Base-by-base conservation (phyloP, 2,888 invertebrate genomes). In the Panzeria rudis region DNA sequence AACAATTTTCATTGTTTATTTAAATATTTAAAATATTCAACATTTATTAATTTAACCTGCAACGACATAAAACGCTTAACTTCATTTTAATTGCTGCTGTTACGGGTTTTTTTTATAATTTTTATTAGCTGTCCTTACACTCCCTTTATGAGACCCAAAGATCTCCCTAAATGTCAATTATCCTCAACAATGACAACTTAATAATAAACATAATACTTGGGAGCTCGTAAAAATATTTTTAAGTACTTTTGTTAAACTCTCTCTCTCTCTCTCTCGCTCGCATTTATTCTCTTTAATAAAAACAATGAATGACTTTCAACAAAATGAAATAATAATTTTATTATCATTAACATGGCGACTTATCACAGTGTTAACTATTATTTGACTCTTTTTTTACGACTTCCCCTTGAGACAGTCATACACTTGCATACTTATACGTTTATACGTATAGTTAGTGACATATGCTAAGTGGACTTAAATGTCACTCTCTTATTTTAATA, bases 301-400 rank as follows among this genome's bases (percentile, higher is more conserved):
- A 47, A 41, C 32, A 62, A 64, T 59, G 59, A 47, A 20, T 29
- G 54, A 56, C 41, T 78, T 77, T 68, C 44, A 54, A 13, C 88
- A 83, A 86, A 88, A 87, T 87, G 88, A 88, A 90, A 90, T 91
- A 89, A 91, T 91, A 91, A 91, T 90, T 91, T 91, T 90, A 91
- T 90, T 91, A 90, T 91, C 91, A 91, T 91, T 89, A 87, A 88
- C 86, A 87, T 86, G 87, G 75, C 86, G 76, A 88, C 87, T 79
- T 83, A 86, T 87, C 78, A 84, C 87, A 75, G 84, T 84, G 83
- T 82, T 81, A 72, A 79, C 85, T 83, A 81, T 82, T 85, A 86
- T 83, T 66, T 66, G 80, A 89, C 89, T 89, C 88, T 17, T 87
- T 87, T 90, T 90, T 90, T 89, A 90, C 87, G 90, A 90, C 86